Conservation (phyloP, 2,888 invertebrate species). For the Xylocampa areola region DNA sequence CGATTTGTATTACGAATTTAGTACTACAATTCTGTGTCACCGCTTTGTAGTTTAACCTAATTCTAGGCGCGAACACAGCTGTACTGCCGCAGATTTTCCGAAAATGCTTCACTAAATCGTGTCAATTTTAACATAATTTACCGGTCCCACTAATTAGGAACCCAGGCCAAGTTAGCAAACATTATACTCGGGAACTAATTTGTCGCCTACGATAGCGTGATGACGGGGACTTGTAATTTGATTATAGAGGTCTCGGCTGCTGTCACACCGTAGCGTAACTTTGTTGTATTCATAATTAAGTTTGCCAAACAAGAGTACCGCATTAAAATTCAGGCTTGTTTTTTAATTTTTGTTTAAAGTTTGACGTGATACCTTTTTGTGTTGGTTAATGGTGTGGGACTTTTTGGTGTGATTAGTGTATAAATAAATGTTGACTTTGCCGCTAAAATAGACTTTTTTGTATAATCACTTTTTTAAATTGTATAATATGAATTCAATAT, state of each 20-base stretch:
- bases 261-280: slow-evolving; percentile 52
- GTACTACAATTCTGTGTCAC: not conserved
- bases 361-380: slow-evolving; percentile 9
- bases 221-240: slow-evolving; percentile 60
- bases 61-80: not conserved
- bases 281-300: slow-evolving; percentile 46
- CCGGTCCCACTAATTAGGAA: slow-evolving; percentile 62
- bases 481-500: not conserved
- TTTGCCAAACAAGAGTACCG: slow-evolving; percentile 37
- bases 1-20: not conserved
- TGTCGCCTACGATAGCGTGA: slow-evolving; percentile 58
- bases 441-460: too few species aligned
- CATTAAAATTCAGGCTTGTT: slow-evolving; percentile 42
- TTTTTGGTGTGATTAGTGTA: slow-evolving; percentile 6
- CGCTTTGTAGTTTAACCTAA: slow-evolving; percentile 2
- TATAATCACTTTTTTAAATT: too few species aligned
- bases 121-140: slow-evolving; percentile 67
- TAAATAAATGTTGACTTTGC: too few species aligned
- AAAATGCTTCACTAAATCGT: slow-evolving; percentile 49
- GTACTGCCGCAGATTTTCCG: slow-evolving; percentile 1
- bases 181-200: slow-evolving; percentile 65
- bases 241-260: slow-evolving; percentile 54
- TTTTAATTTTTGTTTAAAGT: slow-evolving; percentile 15
- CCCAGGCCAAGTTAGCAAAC: slow-evolving; percentile 67
- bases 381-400: not conserved